Evolutionary conservation across 1,140 invertebrate genomes (phyloP).

Genomic region (Ceratosolen fusciceps): DNA sequence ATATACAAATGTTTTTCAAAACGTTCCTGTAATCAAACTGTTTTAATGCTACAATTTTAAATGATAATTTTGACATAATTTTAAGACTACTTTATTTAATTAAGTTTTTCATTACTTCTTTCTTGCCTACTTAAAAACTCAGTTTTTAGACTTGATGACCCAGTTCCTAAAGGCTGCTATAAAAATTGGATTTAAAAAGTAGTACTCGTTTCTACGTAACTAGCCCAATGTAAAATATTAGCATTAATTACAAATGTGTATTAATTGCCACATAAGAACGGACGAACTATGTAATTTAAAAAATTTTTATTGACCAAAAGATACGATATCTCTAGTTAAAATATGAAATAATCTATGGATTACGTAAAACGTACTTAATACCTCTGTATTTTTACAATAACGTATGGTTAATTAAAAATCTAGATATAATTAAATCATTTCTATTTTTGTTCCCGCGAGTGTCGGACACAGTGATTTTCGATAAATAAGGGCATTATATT

Average conservation of each 20-base stretch:
- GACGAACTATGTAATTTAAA: neutral
- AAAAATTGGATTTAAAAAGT: neutral
- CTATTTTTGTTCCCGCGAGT: too few relatives aligned
- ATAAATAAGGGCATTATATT: too few relatives aligned
- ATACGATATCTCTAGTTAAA: neutral
- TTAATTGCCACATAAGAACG: neutral
- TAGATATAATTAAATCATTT: too few relatives aligned
- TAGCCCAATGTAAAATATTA: neutral
- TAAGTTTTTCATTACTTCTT: conserved; percentile 4
- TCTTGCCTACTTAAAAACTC: neutral
- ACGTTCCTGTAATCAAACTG: too few relatives aligned
- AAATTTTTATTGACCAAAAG: neutral
- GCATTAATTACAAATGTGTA: conserved; percentile 3
- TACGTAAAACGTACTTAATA: neutral
- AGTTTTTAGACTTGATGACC: neutral
- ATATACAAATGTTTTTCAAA: too few relatives aligned
- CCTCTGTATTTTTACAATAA: too few relatives aligned
- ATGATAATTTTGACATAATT: neutral
- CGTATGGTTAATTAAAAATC: too few relatives aligned
- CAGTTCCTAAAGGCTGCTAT: neutral
- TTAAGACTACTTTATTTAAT: too few relatives aligned
- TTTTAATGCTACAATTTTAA: too few relatives aligned
- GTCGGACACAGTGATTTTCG: too few relatives aligned
- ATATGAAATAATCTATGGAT: neutral
- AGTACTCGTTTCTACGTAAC: neutral